Evolutionary conservation across 1,140 invertebrate genomes (phyloP).

Genomic region (Drosophila busckii): DNA sequence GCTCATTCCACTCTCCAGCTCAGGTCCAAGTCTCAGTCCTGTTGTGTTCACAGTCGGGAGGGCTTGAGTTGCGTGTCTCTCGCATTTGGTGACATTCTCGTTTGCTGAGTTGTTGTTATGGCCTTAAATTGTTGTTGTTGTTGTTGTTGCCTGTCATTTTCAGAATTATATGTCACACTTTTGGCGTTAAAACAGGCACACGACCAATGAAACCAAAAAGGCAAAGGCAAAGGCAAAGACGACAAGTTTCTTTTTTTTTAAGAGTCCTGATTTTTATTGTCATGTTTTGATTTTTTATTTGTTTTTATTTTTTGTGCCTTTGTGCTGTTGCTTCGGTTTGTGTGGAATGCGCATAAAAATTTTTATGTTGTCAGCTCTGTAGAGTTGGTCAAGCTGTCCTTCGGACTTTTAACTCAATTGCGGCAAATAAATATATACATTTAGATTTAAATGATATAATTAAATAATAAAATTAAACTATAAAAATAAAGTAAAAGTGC

Average conservation of each 20-base stretch:
- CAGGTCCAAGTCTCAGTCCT: not conserved
- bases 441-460: too few species aligned
- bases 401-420: constrained; percentile 6
- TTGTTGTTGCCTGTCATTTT: constrained; percentile 67
- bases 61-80: constrained; percentile 47
- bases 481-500: too few species aligned
- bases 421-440: too few species aligned
- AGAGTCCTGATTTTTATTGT: constrained; percentile 75
- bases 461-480: too few species aligned
- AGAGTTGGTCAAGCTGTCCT: constrained; percentile 6
- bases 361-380: constrained; percentile 57
- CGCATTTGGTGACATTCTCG: constrained; percentile 70
- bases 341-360: constrained; percentile 70
- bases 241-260: constrained; percentile 56
- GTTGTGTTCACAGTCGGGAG: not conserved
- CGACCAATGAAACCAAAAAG: constrained; percentile 30
- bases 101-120: constrained; percentile 64
- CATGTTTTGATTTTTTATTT: constrained; percentile 70
- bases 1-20: not conserved
- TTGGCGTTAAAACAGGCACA: constrained; percentile 74
- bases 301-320: constrained; percentile 11
- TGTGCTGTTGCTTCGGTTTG: constrained; percentile 15
- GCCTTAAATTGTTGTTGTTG: constrained; percentile 37
- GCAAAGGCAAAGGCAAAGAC: constrained; percentile 8
- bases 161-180: constrained; percentile 75